phyloP scores from a whole-genome alignment of 2,888 invertebrate genomes.

The Clostera curtula region DNA sequence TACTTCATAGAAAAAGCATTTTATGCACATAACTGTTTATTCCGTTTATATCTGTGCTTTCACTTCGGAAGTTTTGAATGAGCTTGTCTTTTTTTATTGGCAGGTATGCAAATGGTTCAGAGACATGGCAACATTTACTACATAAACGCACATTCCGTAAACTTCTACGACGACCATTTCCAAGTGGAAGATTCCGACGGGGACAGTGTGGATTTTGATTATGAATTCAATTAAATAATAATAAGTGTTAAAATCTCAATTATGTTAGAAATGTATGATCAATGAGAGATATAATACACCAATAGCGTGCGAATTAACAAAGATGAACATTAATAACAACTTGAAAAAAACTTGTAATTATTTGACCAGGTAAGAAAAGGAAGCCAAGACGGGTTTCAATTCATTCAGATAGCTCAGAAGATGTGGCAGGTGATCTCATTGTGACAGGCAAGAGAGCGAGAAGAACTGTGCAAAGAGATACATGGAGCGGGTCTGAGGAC shows the following conservation, averaged over 20 bases:
- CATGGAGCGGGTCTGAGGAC: conserved; percentile 37
- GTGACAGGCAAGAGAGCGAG: conserved; percentile 43
- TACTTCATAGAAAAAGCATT: no score
- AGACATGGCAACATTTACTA: conserved; percentile 51
- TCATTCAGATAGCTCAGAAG: conserved; percentile 20
- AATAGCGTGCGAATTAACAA: no score
- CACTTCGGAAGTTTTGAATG: no score
- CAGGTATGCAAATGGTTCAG: conserved; percentile 52
- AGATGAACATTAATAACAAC: no score
- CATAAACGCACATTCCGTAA: conserved; percentile 56
- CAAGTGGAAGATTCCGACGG: conserved; percentile 55
- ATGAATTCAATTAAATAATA: conserved; percentile 41
- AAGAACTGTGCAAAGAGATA: conserved; percentile 26
- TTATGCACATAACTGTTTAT: no score
- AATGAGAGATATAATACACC: no score
- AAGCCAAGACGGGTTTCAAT: conserved; percentile 17
- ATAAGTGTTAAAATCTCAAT: no score
- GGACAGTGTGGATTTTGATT: conserved; percentile 62
- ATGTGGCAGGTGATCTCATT: conserved; percentile 22
- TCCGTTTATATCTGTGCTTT: no score
- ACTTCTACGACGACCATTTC: conserved; percentile 55
- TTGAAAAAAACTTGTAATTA: conserved; percentile 17
- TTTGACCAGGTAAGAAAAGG: conserved; percentile 20
- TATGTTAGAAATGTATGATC: no score
- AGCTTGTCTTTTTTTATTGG: no score